Evolutionary conservation across 2,888 invertebrate genomes (phyloP), one percentile per base, ranked within the genome.

Genomic region (Nezara viridula): DNA sequence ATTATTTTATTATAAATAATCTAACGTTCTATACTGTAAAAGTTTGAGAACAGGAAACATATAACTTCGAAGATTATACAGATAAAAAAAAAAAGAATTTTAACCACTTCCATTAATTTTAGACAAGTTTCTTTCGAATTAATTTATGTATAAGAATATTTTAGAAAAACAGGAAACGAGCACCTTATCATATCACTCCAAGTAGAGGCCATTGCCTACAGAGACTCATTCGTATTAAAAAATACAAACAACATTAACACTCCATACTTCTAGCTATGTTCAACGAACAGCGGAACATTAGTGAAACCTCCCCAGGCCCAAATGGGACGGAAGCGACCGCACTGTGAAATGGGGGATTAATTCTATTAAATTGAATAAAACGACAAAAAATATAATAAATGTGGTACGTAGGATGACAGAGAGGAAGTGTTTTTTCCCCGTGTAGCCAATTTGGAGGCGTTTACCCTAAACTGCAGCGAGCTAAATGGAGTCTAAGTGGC

Each of bases 381-480:
- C 37, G 81, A n/a, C 44, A 47, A 47, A 47, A 77, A 40, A 44
- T 81, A 81, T 44, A 44, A 81, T 81, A 81, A 81, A 44, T 44
- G 24, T 47, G 81, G 81, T 40, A n/a, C 4, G 81, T 40, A 47
- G 81, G 81, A 47, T 40, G 81, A 81, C 44, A 44, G 81, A n/a
- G 81, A 81, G 81, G 81, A 81, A 81, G 81, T 40, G 77, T 47
- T 44, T 44, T 40, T 24, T 44, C n/a, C 44, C n/a, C 81, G 40
- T 47, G 81, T 21, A n/a, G 81, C 10, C 81, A 81, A 81, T 81
- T 81, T 81, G 81, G 44, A 81, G 44, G n/a, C 81, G 81, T 81
- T 81, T 81, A 81, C 81, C 81, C 81, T 47, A 81, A 81, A 81
- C 81, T 81, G 81, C 44, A 81, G 44, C 14, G n/a, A n/a, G 81